These are phyloP conservation scores for Diprion similis DNA, from an alignment of 1,140 invertebrate species.

Conservation along the genomic window DNA sequence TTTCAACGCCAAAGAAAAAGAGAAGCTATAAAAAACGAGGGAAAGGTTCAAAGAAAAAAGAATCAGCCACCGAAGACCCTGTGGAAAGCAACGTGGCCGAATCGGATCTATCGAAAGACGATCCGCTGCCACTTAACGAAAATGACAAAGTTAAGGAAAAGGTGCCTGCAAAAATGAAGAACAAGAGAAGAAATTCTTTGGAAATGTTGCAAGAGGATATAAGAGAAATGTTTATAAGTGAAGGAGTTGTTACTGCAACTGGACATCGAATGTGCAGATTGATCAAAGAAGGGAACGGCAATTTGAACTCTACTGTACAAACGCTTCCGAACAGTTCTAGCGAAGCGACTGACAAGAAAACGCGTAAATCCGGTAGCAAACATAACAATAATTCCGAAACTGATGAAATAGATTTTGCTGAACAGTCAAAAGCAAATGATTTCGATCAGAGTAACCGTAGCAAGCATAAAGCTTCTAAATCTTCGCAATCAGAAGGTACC, in stretches of 20 bases:
- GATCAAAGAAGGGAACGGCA: constrained; percentile 37
- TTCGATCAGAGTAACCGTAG: neutral
- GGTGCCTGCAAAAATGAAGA: constrained; percentile 32
- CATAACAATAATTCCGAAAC: neutral
- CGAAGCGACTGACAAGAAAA: neutral
- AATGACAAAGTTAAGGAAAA: constrained; percentile 21
- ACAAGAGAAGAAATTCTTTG: constrained; percentile 60
- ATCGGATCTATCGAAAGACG: constrained; percentile 54
- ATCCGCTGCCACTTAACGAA: constrained; percentile 48
- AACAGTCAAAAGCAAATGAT: neutral
- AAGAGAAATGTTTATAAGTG: constrained; percentile 71
- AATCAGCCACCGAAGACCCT: constrained; percentile 50
- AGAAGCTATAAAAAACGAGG: constrained; percentile 9
- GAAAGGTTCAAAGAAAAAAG: constrained; percentile 48
- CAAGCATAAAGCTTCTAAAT: neutral
- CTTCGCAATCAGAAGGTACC: neutral
- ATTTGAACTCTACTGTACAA: constrained; percentile 15
- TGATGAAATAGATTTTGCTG: neutral
- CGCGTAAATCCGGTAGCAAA: neutral
- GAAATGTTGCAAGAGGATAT: constrained; percentile 72
- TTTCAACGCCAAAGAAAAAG: neutral
- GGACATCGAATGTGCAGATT: constrained; percentile 54
- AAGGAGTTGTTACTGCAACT: constrained; percentile 65
- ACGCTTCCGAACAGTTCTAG: constrained; percentile 9
- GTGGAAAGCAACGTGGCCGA: constrained; percentile 29